These are phyloP conservation scores for Ctenomys sociabilis DNA, from an alignment of 2,113 vertebrate species.

Conservation along the genomic window DNA sequence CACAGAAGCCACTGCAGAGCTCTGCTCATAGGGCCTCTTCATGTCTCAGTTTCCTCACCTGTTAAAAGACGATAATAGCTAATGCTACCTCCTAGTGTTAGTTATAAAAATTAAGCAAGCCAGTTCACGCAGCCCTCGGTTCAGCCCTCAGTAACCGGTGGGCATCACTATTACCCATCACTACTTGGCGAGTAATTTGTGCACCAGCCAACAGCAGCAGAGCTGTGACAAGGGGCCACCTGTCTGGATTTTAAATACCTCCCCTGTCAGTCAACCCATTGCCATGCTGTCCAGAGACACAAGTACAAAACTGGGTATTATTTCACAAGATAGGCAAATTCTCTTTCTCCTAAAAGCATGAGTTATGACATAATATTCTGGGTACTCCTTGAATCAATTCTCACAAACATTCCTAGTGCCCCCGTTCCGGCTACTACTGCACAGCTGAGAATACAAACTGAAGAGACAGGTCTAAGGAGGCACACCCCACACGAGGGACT, in stretches of 20 bases:
- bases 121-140: background rate
- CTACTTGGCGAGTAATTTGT: background rate
- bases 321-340: background rate
- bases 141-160: background rate
- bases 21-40: background rate
- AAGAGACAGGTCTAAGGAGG: background rate
- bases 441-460: background rate
- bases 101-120: conserved; percentile 9
- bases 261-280: background rate
- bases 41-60: background rate
- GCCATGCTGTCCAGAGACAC: background rate
- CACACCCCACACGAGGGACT: background rate
- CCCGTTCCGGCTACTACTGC: background rate
- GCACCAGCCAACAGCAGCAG: background rate
- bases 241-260: rapidly evolving
- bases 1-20: background rate
- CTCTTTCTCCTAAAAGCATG: background rate
- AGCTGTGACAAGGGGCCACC: background rate
- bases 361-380: background rate
- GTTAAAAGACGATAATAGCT: background rate
- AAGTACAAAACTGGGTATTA: background rate
- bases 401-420: background rate
- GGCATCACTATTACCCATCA: background rate
- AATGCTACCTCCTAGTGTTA: background rate
- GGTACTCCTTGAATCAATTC: background rate